A percentile compares a stretch with the other conserved stretches of the same genome.
Evolutionary conservation across 2,113 vertebrate species (phyloP).

Genomic region (Symphodus melops): DNA sequence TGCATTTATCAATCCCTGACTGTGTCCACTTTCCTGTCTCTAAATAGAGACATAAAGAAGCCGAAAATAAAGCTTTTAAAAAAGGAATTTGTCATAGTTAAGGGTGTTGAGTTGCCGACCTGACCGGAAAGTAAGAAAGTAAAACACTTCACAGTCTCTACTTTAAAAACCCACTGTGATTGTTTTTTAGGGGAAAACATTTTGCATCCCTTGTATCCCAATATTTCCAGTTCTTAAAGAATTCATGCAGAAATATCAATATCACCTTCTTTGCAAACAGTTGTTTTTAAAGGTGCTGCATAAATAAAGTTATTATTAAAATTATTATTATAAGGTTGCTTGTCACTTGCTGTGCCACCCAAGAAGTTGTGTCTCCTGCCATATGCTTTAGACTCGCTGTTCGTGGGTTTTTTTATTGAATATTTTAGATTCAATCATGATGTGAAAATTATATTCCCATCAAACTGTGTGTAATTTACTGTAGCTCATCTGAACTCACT

Average conservation of each 20-base stretch:
- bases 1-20: too few relatives aligned
- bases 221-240: slow-evolving; percentile 19
- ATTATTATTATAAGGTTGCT: too few relatives aligned
- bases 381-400: slow-evolving; percentile 55
- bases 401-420: slow-evolving; percentile 59
- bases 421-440: slow-evolving; percentile 64
- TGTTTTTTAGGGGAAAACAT: slow-evolving; percentile 38
- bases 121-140: slow-evolving; percentile 29
- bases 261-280: too few relatives aligned
- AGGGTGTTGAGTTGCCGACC: slow-evolving; percentile 61
- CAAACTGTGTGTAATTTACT: slow-evolving; percentile 59
- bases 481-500: slow-evolving; percentile 34
- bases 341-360: slow-evolving; percentile 67
- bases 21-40: too few relatives aligned
- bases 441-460: slow-evolving; percentile 65
- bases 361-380: slow-evolving; percentile 63
- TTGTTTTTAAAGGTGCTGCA: too few relatives aligned
- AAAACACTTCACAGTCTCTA: slow-evolving; percentile 51
- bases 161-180: slow-evolving; percentile 47
- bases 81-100: not conserved
- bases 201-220: not conserved
- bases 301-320: too few relatives aligned
- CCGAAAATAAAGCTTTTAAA: too few relatives aligned
- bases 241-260: slow-evolving; percentile 50
- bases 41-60: too few relatives aligned